Evolutionary conservation across 2,888 invertebrate species (phyloP), one percentile per base, ranked within the genome.

Genomic region (Mallateleia sp.): DNA sequence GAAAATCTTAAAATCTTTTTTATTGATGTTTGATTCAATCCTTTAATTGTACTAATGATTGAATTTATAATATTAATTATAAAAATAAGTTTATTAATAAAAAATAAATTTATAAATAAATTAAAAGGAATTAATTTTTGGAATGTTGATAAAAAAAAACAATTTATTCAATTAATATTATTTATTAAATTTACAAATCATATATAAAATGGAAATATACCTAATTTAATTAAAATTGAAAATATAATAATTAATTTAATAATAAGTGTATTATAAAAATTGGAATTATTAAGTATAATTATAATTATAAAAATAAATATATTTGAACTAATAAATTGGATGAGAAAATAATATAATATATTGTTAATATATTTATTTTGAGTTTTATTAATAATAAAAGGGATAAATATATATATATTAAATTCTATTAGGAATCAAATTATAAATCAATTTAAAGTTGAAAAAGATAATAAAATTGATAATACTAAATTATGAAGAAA

Each of bases 161-260:
- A 84, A 50, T 69, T 67, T 20, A 42, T 54, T 78, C 84, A 87
- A 18, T 2, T 45, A 32, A 78, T 9, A 50, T 32, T 62, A 18
- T 32, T 81, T 84, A 87, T 81, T 28, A 87, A 95, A 96, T 94
- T 93, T 96, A 91, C 91, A 96, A 88, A 94, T 93, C 97, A 97
- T 92, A 97, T 95, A 96, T 97, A 97, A 95, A 96, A 95, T 93
- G 96, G 96, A 96, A 96, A 97, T 93, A 97, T 96, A 5, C 97
- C 97, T 92, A 97, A 96, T 95, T 97, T 97, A 2, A 97, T 96
- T 95, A 96, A 94, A 88, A 94, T 94, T 71, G 92, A 14, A 89
- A 91, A 89, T 95, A 95, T 94, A 91, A 91, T 93, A 88, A 93
- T 91, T 94, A 93, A 90, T n/a, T 93, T 45, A 28, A 87, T 82